Evolutionary conservation across 2,113 vertebrate genomes (phyloP).

Genomic region (Stegastes partitus): DNA sequence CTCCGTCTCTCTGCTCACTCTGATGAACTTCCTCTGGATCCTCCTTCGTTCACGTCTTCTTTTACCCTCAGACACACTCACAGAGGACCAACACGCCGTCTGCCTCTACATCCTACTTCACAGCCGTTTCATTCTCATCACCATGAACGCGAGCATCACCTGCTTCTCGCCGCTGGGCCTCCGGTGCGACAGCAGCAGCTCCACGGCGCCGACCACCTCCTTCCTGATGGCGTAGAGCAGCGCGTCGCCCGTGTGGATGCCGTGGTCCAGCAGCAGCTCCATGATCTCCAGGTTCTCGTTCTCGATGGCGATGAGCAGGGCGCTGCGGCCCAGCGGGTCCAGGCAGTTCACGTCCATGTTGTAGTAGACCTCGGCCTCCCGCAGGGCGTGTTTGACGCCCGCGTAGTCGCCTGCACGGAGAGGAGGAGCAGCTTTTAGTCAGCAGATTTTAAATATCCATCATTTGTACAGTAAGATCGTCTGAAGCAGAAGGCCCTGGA

Average conservation of each 20-base stretch:
- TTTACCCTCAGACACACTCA: slow-evolving; percentile 35
- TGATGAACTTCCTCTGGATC: background rate
- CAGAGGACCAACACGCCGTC: slow-evolving; percentile 39
- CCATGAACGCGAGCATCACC: slow-evolving; percentile 53
- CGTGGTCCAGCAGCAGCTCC: slow-evolving; percentile 95
- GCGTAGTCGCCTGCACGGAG: slow-evolving; percentile 90
- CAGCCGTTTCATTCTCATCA: too few relatives aligned
- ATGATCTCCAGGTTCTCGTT: slow-evolving; percentile 99
- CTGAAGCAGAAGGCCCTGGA: too few relatives aligned
- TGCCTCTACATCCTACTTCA: slow-evolving; percentile 71
- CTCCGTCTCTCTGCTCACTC: background rate
- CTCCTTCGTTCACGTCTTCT: too few relatives aligned
- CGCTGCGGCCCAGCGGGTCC: slow-evolving; percentile 96
- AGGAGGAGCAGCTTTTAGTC: too few relatives aligned
- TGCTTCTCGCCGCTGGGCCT: slow-evolving; percentile 94
- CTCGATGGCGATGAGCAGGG: slow-evolving; percentile 98
- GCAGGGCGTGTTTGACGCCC: slow-evolving; percentile 93
- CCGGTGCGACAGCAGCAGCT: slow-evolving; percentile 94
- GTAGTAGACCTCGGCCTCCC: slow-evolving; percentile 98
- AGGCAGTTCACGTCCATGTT: slow-evolving; percentile 99
- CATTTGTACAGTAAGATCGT: too few relatives aligned
- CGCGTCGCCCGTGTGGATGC: slow-evolving; percentile 93
- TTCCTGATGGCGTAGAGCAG: slow-evolving; percentile 97
- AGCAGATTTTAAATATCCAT: too few relatives aligned
- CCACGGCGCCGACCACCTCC: slow-evolving; percentile 98